Percentiles rank a stretch among this genome's conserved stretches.
phyloP scores from a whole-genome alignment of 2,113 vertebrate species.

The Seriola quinqueradiata region DNA sequence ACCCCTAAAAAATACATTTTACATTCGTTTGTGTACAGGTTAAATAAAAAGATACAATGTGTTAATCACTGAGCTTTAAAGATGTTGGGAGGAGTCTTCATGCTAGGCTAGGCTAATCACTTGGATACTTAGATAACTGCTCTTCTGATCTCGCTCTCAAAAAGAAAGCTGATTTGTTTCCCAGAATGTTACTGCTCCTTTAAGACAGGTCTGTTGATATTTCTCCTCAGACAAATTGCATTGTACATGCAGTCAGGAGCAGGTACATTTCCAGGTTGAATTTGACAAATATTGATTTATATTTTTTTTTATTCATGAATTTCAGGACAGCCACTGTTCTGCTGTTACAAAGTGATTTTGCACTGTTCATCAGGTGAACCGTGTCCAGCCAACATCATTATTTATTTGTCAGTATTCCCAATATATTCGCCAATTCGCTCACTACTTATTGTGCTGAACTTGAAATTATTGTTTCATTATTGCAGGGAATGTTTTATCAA shows the following conservation, averaged over 20 bases:
- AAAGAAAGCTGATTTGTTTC: background rate
- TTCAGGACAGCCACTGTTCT: background rate
- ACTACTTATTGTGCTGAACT: background rate
- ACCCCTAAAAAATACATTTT: too few relatives aligned
- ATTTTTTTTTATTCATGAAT: background rate
- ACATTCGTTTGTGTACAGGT: too few relatives aligned
- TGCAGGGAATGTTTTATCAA: background rate
- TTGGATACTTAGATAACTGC: background rate
- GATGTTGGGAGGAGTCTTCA: background rate
- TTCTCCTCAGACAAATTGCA: background rate
- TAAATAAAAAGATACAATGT: too few relatives aligned
- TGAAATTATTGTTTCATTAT: background rate
- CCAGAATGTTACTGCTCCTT: background rate
- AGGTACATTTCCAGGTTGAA: background rate
- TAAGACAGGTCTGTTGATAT: background rate
- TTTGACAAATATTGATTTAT: background rate
- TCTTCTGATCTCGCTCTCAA: background rate
- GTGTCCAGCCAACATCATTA: background rate
- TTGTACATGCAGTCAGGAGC: background rate
- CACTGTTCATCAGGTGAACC: background rate
- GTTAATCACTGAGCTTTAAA: background rate
- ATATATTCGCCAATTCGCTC: background rate
- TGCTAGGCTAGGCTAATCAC: background rate
- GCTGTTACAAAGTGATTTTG: background rate
- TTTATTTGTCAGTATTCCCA: constrained; percentile 1